Evolutionary conservation across 2,888 invertebrate species (phyloP).

Genomic region (Eucera pruinosa): DNA sequence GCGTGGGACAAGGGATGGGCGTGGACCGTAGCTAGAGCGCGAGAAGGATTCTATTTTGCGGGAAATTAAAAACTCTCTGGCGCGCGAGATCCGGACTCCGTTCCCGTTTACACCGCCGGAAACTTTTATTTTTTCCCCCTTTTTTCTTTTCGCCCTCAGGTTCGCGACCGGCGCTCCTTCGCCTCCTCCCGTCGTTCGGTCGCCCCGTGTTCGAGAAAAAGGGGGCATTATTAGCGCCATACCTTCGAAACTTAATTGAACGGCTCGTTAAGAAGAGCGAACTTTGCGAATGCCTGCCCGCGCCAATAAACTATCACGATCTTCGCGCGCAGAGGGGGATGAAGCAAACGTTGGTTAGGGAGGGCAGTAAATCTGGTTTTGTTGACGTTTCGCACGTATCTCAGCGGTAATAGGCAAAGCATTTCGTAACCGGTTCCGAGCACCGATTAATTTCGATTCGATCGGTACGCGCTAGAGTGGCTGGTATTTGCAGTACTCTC

Average conservation of each 20-base stretch:
- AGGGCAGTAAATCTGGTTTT: conserved; percentile 60
- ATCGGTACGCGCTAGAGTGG: conserved; percentile 63
- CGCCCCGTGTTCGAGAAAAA: too few relatives aligned
- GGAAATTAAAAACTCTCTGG: conserved; percentile 79
- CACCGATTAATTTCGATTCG: conserved; percentile 72
- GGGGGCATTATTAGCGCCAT: conserved; percentile 12
- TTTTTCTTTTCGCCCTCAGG: not conserved
- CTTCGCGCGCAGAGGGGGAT: not conserved
- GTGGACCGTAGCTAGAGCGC: conserved; percentile 74
- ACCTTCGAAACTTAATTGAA: conserved; percentile 34
- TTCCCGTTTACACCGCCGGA: conserved; percentile 57
- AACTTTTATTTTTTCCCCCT: conserved; percentile 11
- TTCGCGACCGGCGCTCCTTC: not conserved
- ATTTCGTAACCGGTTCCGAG: conserved; percentile 68
- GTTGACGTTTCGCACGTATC: conserved; percentile 64
- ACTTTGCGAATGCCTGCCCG: too few relatives aligned
- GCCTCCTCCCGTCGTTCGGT: not conserved
- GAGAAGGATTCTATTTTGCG: conserved; percentile 80
- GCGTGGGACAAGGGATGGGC: conserved; percentile 82
- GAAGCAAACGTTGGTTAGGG: conserved; percentile 1
- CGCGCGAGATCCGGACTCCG: conserved; percentile 42
- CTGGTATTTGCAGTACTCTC: conserved; percentile 68
- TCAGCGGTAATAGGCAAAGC: conserved; percentile 57
- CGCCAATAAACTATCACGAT: too few relatives aligned
- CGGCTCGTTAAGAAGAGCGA: conserved; percentile 10